Percentiles rank a stretch among this genome's conserved stretches.
Conservation (phyloP, 64 coral and sea anemone genomes). For the Montipora efflorescens region DNA sequence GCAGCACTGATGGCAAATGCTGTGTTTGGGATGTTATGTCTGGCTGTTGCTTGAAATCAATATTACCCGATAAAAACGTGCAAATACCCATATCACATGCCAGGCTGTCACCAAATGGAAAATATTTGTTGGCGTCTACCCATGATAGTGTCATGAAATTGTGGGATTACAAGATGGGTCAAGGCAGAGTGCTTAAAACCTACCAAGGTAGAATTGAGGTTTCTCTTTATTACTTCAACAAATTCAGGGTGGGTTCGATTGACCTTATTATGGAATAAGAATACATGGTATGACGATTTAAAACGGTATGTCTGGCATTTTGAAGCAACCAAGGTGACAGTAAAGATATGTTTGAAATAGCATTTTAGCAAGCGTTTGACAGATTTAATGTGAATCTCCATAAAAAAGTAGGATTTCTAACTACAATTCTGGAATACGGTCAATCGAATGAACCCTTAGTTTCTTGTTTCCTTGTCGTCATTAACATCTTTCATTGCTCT, state of each 20-base stretch:
- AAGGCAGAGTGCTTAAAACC: constrained; percentile 60
- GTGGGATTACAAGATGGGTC: constrained; percentile 80
- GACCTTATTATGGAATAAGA: too few relatives aligned
- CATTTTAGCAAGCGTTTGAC: too few relatives aligned
- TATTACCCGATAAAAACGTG: not conserved
- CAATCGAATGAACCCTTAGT: too few relatives aligned
- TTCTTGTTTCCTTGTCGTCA: too few relatives aligned
- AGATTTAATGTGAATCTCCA: too few relatives aligned
- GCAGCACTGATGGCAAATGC: constrained; percentile 67
- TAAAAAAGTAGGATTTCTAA: too few relatives aligned
- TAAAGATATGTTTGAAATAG: too few relatives aligned
- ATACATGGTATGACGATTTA: too few relatives aligned
- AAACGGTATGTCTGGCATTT: too few relatives aligned
- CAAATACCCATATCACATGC: constrained; percentile 62
- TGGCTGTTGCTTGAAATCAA: constrained; percentile 64
- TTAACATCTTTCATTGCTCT: too few relatives aligned
- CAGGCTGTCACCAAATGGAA: constrained; percentile 76
- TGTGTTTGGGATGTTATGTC: constrained; percentile 76
- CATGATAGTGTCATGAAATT: constrained; percentile 67
- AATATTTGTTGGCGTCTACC: constrained; percentile 72
- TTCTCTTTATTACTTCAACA: not conserved
- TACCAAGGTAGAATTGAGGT: constrained; percentile 50
- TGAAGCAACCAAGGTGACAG: too few relatives aligned
- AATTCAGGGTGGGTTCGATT: not conserved
- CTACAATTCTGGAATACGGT: too few relatives aligned